These are phyloP conservation scores for Pandemis corylana DNA, from an alignment of 2,888 invertebrate genomes.

Conservation along the genomic window DNA sequence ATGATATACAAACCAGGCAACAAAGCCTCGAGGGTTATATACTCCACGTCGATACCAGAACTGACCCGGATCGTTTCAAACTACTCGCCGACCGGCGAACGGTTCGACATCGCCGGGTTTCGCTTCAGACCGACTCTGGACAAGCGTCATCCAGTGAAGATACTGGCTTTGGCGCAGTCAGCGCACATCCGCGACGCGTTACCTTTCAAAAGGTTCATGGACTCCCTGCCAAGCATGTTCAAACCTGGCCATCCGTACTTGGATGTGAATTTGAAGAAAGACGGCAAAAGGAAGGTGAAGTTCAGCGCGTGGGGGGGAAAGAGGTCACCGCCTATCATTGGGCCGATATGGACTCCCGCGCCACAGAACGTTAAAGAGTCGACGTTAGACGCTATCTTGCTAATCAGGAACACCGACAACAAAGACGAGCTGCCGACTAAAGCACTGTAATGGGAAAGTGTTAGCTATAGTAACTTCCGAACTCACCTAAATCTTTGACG, in stretches of 20 bases:
- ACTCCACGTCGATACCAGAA: slow-evolving; percentile 70
- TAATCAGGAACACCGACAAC: slow-evolving; percentile 59
- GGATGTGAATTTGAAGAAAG: slow-evolving; percentile 73
- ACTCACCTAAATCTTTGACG: slow-evolving; percentile 41
- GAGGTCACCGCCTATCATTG: slow-evolving; percentile 77
- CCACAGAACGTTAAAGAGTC: slow-evolving; percentile 63
- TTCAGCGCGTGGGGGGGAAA: slow-evolving; percentile 82
- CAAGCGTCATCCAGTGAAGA: slow-evolving; percentile 71
- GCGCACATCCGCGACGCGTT: slow-evolving; percentile 66
- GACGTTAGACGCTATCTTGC: slow-evolving; percentile 66
- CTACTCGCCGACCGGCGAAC: slow-evolving; percentile 60
- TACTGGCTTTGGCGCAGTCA: slow-evolving; percentile 63
- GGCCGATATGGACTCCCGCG: slow-evolving; percentile 77
- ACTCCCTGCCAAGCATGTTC: slow-evolving; percentile 64
- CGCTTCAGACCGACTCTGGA: slow-evolving; percentile 66
- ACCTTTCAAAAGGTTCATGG: slow-evolving; percentile 68
- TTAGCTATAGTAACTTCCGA: slow-evolving; percentile 50
- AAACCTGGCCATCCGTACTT: slow-evolving; percentile 75
- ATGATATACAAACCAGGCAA: slow-evolving; percentile 70
- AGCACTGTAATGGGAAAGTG: slow-evolving; percentile 54
- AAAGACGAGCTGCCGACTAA: slow-evolving; percentile 47
- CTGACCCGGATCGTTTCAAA: slow-evolving; percentile 69
- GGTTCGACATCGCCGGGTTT: slow-evolving; percentile 63
- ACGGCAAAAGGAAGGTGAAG: slow-evolving; percentile 79
- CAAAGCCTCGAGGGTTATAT: slow-evolving; percentile 69